Evolutionary conservation across 2,888 invertebrate species (phyloP).

Genomic region (Andrena bucephala): DNA sequence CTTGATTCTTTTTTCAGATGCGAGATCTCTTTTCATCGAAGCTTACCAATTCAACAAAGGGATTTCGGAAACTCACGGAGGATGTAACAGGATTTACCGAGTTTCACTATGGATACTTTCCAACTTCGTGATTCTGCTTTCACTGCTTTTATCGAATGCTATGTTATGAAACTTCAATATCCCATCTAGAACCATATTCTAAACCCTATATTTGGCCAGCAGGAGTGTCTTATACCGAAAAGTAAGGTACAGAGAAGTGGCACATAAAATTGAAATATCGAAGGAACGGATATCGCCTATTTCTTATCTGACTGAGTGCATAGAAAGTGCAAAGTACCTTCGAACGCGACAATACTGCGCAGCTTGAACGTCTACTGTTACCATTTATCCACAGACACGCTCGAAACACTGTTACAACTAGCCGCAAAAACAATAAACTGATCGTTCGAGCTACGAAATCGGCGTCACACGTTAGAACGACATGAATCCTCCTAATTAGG

Average conservation of each 20-base stretch:
- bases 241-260: no score
- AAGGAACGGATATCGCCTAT: no score
- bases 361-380: background rate
- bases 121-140: background rate
- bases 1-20: background rate
- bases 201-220: background rate
- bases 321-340: no score
- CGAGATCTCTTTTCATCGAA: background rate
- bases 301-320: no score
- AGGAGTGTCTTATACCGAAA: no score
- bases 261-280: no score
- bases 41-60: conserved; percentile 2
- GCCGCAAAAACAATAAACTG: background rate
- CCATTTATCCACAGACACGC: background rate
- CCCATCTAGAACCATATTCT: background rate
- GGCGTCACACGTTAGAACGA: background rate
- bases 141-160: background rate
- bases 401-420: background rate
- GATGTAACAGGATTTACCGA: background rate
- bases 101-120: background rate
- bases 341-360: no score
- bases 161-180: background rate
- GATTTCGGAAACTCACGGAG: background rate
- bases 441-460: background rate
- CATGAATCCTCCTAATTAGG: conserved; percentile 11